These are phyloP conservation scores for Mobula hypostoma DNA, from an alignment of 2,113 vertebrate genomes.

Conservation along the genomic window DNA sequence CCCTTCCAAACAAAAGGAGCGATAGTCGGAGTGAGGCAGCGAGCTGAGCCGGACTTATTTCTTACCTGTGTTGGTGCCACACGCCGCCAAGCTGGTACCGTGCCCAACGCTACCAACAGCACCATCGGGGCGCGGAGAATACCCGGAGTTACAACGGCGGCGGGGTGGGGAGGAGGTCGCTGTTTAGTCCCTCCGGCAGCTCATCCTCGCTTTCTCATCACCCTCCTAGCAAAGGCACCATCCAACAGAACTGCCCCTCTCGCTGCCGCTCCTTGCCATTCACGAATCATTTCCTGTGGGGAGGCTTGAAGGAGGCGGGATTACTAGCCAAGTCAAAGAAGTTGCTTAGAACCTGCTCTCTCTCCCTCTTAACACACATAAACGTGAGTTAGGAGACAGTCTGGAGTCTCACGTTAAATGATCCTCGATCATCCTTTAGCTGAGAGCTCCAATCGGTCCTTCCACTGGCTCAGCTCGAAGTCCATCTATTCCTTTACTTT, in stretches of 20 bases:
- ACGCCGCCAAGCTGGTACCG: background rate
- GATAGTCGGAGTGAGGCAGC: background rate
- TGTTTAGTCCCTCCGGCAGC: background rate
- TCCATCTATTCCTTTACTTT: background rate
- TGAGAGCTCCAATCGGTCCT: background rate
- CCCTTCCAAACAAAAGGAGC: constrained; percentile 19
- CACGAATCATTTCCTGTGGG: constrained; percentile 32
- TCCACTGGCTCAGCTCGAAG: background rate
- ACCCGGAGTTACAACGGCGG: background rate
- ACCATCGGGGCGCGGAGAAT: background rate
- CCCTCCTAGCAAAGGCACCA: background rate
- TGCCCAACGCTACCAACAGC: background rate
- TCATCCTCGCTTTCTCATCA: background rate
- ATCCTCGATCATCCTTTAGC: background rate
- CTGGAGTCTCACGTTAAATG: background rate
- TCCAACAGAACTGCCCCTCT: background rate
- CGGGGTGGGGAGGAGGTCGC: background rate
- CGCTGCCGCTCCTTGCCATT: constrained; percentile 13
- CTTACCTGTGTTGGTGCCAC: constrained; percentile 19
- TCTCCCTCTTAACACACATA: background rate
- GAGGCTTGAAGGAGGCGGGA: constrained; percentile 30
- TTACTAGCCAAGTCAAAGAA: background rate
- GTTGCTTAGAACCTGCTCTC: constrained; percentile 11
- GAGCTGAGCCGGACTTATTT: background rate
- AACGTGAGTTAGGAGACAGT: background rate